Conservation (phyloP, 2,888 invertebrate genomes). For the Bombylius discolor region DNA sequence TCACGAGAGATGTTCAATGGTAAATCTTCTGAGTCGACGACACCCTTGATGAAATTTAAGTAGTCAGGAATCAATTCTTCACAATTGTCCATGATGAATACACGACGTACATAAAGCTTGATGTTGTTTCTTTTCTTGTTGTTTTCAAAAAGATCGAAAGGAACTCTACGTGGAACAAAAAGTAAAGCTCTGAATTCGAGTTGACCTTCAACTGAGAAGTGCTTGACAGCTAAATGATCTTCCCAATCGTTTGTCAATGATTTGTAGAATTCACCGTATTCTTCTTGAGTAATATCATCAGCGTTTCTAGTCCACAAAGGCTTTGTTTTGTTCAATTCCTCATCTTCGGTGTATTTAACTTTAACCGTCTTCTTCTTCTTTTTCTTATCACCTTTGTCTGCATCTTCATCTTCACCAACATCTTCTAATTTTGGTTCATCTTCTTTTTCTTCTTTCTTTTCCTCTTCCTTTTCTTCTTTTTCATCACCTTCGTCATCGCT, state of each 20-base stretch:
- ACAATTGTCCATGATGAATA: constrained; percentile 99
- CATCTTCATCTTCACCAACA: constrained; percentile 47
- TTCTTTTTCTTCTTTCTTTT: constrained; percentile 24
- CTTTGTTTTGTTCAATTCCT: constrained; percentile 96
- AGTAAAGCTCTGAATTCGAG: constrained; percentile 88
- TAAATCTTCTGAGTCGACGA: constrained; percentile 97
- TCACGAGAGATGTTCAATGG: constrained; percentile 98
- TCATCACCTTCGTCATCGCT: constrained; percentile 84
- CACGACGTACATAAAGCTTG: constrained; percentile 91
- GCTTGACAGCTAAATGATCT: constrained; percentile 91
- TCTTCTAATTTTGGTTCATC: constrained; percentile 43
- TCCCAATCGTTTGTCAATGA: constrained; percentile 97
- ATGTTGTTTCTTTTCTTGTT: constrained; percentile 98
- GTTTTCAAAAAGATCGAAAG: constrained; percentile 97
- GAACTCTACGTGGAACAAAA: constrained; percentile 84
- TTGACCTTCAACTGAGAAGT: constrained; percentile 88
- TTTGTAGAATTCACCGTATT: constrained; percentile 98
- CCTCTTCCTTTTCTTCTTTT: constrained; percentile 45
- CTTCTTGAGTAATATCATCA: constrained; percentile 90
- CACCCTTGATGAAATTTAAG: constrained; percentile 90
- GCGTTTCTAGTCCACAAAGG: constrained; percentile 96
- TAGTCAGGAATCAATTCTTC: constrained; percentile 99
- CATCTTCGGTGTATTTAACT: constrained; percentile 96
- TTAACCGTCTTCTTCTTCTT: constrained; percentile 96
- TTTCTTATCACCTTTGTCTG: constrained; percentile 53